Conservation (phyloP, 2,888 invertebrate species). For the Drosophila bunnanda region DNA sequence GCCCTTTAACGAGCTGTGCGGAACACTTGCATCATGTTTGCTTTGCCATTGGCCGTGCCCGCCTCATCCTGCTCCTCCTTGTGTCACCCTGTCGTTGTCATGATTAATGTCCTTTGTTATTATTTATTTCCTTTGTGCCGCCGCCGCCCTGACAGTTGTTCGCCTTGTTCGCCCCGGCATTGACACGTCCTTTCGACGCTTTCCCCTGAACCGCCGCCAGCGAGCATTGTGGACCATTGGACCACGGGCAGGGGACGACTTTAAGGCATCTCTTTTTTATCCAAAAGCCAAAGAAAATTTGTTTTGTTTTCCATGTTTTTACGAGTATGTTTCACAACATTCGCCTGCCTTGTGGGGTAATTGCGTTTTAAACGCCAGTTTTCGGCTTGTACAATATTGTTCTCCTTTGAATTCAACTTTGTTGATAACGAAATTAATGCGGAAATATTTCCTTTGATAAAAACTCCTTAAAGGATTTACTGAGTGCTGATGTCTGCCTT, state of each 20-base stretch:
- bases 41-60: constrained; percentile 54
- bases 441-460: neutral
- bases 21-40: constrained; percentile 47
- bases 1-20: constrained; percentile 68
- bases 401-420: constrained; percentile 1
- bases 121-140: constrained; percentile 73
- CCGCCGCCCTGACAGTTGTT: constrained; percentile 60
- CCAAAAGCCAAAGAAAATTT: neutral
- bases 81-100: constrained; percentile 68
- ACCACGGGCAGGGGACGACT: neutral
- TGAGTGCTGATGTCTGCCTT: too few relatives aligned
- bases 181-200: constrained; percentile 71
- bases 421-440: constrained; percentile 7
- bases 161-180: constrained; percentile 50
- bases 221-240: constrained; percentile 52
- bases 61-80: constrained; percentile 9
- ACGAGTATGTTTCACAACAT: constrained; percentile 18
- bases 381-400: neutral
- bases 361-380: constrained; percentile 18
- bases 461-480: neutral
- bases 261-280: constrained; percentile 20
- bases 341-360: constrained; percentile 16
- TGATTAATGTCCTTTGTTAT: constrained; percentile 77
- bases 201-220: constrained; percentile 47
- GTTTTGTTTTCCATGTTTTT: constrained; percentile 30